A percentile compares a stretch with the other conserved stretches of the same genome.
These are phyloP conservation scores for Limnephilus marmoratus DNA, from an alignment of 2,888 invertebrate species.

Conservation along the genomic window DNA sequence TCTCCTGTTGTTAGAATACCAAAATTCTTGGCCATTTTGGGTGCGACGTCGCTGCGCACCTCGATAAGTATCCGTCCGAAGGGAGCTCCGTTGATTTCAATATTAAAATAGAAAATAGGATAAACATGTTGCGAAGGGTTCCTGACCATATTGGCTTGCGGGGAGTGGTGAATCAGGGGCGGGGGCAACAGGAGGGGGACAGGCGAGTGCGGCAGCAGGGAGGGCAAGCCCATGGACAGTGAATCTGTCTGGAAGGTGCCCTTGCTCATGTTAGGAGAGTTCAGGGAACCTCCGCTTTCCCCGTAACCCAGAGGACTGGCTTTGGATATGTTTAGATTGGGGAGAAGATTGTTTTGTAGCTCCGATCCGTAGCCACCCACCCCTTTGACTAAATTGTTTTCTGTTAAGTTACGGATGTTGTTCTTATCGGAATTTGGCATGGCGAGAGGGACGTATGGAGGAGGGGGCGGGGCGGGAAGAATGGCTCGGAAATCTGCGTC, in stretches of 20 bases:
- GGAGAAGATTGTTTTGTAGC: slow-evolving; percentile 47
- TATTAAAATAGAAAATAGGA: slow-evolving; percentile 86
- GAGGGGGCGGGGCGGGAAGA: slow-evolving; percentile 69
- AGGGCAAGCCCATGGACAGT: slow-evolving; percentile 70
- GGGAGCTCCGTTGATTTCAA: slow-evolving; percentile 84
- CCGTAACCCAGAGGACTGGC: slow-evolving; percentile 68
- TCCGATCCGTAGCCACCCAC: slow-evolving; percentile 49
- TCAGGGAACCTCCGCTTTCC: slow-evolving; percentile 69
- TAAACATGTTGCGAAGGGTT: slow-evolving; percentile 78
- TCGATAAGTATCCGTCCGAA: slow-evolving; percentile 87
- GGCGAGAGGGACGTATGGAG: slow-evolving; percentile 67
- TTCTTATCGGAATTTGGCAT: slow-evolving; percentile 67
- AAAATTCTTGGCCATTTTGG: slow-evolving; percentile 89
- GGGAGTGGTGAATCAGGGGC: slow-evolving; percentile 70
- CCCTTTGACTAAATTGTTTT: slow-evolving; percentile 64
- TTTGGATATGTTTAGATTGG: slow-evolving; percentile 66
- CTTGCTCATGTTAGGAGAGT: slow-evolving; percentile 69
- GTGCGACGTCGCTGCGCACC: slow-evolving; percentile 86
- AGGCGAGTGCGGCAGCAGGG: slow-evolving; percentile 67
- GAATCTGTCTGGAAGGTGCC: slow-evolving; percentile 70
- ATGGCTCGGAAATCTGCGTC: slow-evolving; percentile 71
- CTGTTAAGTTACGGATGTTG: slow-evolving; percentile 63
- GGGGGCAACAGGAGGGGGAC: slow-evolving; percentile 67
- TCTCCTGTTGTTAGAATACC: slow-evolving; percentile 84
- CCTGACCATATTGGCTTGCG: slow-evolving; percentile 74